phyloP scores from a whole-genome alignment of 2,113 vertebrate species.

The Garra rufa region DNA sequence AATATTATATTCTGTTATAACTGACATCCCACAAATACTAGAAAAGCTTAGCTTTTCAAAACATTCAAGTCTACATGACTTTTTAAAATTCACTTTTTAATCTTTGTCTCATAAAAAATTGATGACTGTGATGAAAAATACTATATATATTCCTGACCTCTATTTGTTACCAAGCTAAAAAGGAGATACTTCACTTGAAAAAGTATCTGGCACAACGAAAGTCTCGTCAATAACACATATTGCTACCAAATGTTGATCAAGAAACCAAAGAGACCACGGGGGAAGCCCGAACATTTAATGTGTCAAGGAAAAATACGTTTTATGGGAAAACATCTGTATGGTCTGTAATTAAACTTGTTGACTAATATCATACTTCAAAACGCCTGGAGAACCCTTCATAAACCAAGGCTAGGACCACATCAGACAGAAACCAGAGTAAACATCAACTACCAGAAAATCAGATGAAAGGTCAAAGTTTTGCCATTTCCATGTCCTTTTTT shows the following conservation, averaged over 20 bases:
- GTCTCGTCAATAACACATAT: background rate
- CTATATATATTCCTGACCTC: background rate
- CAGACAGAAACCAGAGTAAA: background rate
- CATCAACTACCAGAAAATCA: conserved; percentile 16
- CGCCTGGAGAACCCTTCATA: background rate
- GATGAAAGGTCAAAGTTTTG: background rate
- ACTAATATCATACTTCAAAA: conserved; percentile 36
- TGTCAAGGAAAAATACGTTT: conserved; percentile 20
- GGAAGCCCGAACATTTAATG: conserved; percentile 32
- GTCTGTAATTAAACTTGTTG: conserved; percentile 48
- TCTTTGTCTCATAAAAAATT: background rate
- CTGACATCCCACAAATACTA: background rate
- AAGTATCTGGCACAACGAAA: background rate
- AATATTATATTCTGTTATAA: background rate
- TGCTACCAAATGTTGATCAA: background rate
- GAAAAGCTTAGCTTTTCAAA: background rate
- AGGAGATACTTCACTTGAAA: background rate
- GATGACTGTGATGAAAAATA: background rate
- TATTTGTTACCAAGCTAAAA: background rate
- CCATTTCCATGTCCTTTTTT: background rate
- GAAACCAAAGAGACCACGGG: background rate
- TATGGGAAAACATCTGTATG: conserved; percentile 53
- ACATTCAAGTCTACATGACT: background rate
- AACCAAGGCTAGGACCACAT: conserved; percentile 16
- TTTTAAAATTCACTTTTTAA: background rate